Percentiles rank a stretch among this genome's conserved stretches.
Evolutionary conservation across 2,888 invertebrate species (phyloP).

Genomic region (Syrphus vitripennis): DNA sequence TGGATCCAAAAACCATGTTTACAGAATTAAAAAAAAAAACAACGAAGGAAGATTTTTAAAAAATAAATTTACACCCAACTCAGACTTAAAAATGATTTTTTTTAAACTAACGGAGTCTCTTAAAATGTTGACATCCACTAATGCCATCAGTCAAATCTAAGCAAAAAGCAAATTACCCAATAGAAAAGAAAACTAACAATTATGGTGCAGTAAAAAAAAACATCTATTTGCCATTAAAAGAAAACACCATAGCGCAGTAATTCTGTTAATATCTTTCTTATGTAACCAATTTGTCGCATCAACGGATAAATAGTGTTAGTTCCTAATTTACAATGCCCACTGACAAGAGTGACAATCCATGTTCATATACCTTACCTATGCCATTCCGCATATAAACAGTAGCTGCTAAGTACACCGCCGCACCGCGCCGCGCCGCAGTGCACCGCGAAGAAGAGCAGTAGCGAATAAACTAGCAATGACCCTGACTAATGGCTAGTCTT

Average conservation of each 20-base stretch:
- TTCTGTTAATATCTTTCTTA: slow-evolving; percentile 2
- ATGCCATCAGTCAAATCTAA: too few relatives aligned
- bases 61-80: too few relatives aligned
- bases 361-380: too few relatives aligned
- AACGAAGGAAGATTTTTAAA: too few relatives aligned
- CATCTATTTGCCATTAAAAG: neutral
- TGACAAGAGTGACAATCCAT: slow-evolving; percentile 32
- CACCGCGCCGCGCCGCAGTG: too few relatives aligned
- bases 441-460: neutral
- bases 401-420: slow-evolving; percentile 1
- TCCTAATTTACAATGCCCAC: slow-evolving; percentile 43
- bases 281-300: slow-evolving; percentile 36
- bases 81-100: too few relatives aligned
- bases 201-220: neutral
- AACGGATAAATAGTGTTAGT: slow-evolving; percentile 36
- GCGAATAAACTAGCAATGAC: slow-evolving; percentile 48
- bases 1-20: too few relatives aligned
- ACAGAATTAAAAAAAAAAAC: too few relatives aligned
- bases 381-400: slow-evolving; percentile 21
- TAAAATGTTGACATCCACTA: too few relatives aligned
- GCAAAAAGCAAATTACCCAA: too few relatives aligned
- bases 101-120: too few relatives aligned
- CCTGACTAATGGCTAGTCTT: slow-evolving; percentile 54
- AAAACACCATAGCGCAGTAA: neutral
- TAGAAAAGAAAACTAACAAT: too few relatives aligned